A percentile compares a stretch with the other conserved stretches of the same genome.
These are phyloP conservation scores for Geophilus truncorum DNA, from an alignment of 2,888 invertebrate genomes.

Conservation along the genomic window DNA sequence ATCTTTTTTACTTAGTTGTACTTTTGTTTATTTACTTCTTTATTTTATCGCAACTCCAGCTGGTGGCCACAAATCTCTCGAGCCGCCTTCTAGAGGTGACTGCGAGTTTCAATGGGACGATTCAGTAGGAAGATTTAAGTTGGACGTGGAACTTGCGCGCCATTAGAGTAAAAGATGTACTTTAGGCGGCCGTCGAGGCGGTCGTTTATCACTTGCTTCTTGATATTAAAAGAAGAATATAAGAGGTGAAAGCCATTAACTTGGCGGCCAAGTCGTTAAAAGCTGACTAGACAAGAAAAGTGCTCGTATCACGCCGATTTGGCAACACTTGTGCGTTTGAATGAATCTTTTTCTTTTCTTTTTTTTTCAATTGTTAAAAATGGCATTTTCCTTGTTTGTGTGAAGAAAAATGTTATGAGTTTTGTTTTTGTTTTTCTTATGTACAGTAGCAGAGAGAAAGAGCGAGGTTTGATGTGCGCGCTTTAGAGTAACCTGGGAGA, in stretches of 20 bases:
- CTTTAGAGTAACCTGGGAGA: neutral
- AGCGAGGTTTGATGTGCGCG: neutral
- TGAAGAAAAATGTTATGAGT: too few species aligned
- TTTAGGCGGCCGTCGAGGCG: neutral
- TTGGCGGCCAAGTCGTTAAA: slow-evolving; percentile 6
- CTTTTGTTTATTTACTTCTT: neutral
- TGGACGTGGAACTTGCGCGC: neutral
- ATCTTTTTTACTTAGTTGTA: neutral
- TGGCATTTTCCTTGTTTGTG: too few species aligned
- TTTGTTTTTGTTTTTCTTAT: neutral
- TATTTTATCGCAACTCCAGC: neutral
- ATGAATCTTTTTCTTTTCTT: neutral
- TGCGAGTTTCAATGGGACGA: neutral
- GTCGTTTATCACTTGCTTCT: slow-evolving; percentile 5
- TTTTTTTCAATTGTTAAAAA: neutral
- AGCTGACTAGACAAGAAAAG: slow-evolving; percentile 24
- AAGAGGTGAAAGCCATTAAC: slow-evolving; percentile 1
- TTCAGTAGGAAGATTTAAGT: neutral
- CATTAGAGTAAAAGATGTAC: neutral
- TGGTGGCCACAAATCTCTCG: neutral
- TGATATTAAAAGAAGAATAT: neutral
- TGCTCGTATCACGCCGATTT: neutral
- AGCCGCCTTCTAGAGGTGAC: too few species aligned
- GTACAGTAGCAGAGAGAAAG: neutral
- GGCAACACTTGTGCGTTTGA: neutral